phyloP scores from a whole-genome alignment of 2,113 vertebrate species.

The Pteropus alecto region DNA sequence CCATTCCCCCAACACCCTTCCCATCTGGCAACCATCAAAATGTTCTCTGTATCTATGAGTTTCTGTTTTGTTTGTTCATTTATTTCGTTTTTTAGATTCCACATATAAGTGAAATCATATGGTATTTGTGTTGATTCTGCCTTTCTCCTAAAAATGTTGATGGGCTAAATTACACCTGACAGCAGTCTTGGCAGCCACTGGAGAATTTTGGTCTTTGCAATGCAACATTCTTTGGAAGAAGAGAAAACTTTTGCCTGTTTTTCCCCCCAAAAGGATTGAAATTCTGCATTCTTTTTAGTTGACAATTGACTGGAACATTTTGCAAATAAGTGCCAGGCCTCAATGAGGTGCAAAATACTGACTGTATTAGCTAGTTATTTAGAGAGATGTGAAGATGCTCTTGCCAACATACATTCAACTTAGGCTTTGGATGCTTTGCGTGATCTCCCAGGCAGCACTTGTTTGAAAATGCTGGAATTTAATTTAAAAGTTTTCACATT shows the following conservation, averaged over 20 bases:
- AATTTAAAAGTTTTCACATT: slow-evolving; percentile 63
- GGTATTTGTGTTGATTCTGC: slow-evolving; percentile 27
- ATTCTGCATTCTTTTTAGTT: slow-evolving; percentile 68
- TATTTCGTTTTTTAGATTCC: too few species aligned
- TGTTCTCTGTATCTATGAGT: too few species aligned
- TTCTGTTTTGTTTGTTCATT: too few species aligned
- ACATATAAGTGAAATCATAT: too few species aligned
- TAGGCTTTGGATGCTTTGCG: slow-evolving; percentile 51
- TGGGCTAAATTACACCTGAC: slow-evolving; percentile 62
- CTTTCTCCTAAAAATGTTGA: slow-evolving; percentile 58
- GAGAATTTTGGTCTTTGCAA: slow-evolving; percentile 47
- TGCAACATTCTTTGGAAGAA: slow-evolving; percentile 29
- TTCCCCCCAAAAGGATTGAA: slow-evolving; percentile 46
- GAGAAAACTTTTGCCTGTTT: slow-evolving; percentile 30
- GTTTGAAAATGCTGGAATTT: slow-evolving; percentile 70
- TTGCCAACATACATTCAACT: slow-evolving; percentile 74
- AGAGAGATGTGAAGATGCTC: slow-evolving; percentile 68
- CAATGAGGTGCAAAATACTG: slow-evolving; percentile 66
- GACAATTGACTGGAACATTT: slow-evolving; percentile 68
- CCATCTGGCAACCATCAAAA: too few species aligned
- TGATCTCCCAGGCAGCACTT: slow-evolving; percentile 67
- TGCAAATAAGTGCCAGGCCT: slow-evolving; percentile 69
- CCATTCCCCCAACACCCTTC: too few species aligned
- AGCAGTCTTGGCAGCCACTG: slow-evolving; percentile 33
- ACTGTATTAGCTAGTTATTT: slow-evolving; percentile 70